phyloP scores from a whole-genome alignment of 2,888 invertebrate genomes.

The Drosophila longiperda region DNA sequence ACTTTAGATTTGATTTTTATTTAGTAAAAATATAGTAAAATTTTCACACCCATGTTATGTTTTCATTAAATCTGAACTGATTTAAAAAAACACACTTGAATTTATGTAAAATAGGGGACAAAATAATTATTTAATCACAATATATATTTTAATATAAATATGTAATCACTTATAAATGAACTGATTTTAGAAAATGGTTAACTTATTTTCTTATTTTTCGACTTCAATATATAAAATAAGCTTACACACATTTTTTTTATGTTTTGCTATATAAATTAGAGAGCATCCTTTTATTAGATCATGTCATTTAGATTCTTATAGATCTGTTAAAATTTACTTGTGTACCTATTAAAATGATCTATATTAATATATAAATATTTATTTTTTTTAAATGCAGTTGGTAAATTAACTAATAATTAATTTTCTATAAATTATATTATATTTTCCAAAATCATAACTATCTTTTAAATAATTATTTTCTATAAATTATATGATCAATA shows the following conservation, averaged over 20 bases:
- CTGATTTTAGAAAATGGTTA: neutral
- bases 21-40: neutral
- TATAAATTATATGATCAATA: too few relatives aligned
- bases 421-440: neutral
- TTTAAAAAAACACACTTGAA: neutral
- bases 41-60: neutral
- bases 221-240: neutral
- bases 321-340: neutral
- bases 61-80: neutral
- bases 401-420: too few relatives aligned
- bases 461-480: too few relatives aligned
- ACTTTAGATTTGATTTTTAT: too few relatives aligned
- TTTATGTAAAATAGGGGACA: neutral
- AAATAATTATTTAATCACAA: neutral
- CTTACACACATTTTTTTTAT: accelerated
- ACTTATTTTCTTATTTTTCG: neutral
- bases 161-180: neutral
- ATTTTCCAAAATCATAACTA: neutral
- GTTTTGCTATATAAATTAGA: too few relatives aligned
- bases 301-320: neutral
- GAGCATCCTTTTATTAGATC: neutral
- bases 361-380: too few relatives aligned
- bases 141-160: neutral
- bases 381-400: too few relatives aligned
- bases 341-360: too few relatives aligned